Evolutionary conservation across 2,888 invertebrate species (phyloP).

Genomic region (Seira musarum): DNA sequence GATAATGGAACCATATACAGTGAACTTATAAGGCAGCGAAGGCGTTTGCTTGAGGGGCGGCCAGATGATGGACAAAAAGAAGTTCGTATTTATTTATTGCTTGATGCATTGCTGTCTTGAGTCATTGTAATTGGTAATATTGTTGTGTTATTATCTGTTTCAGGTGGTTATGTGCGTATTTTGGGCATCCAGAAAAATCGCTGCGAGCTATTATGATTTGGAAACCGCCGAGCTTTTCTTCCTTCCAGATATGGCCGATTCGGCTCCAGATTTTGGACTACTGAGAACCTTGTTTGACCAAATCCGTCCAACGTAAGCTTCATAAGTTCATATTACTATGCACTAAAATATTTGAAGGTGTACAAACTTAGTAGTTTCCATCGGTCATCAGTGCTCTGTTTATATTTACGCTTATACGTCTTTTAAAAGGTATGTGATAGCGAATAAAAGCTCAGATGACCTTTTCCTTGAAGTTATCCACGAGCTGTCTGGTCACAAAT

Average conservation of each 20-base stretch:
- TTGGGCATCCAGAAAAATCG: slow-evolving; percentile 79
- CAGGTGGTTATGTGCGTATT: slow-evolving; percentile 79
- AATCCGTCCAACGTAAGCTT: slow-evolving; percentile 75
- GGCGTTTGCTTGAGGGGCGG: slow-evolving; percentile 40
- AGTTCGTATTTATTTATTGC: slow-evolving; percentile 14
- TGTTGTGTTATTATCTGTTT: slow-evolving; percentile 51
- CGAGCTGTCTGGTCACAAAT: slow-evolving; percentile 49
- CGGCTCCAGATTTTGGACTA: slow-evolving; percentile 77
- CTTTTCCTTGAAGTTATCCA: slow-evolving; percentile 37
- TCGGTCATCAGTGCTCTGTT: too few relatives aligned
- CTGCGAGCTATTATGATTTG: slow-evolving; percentile 82
- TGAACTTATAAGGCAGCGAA: slow-evolving; percentile 31
- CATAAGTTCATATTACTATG: slow-evolving; percentile 3
- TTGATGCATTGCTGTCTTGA: too few relatives aligned
- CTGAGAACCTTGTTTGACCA: slow-evolving; percentile 77
- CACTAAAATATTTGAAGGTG: too few relatives aligned
- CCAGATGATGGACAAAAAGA: slow-evolving; percentile 26
- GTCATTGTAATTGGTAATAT: not conserved
- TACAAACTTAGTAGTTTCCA: too few relatives aligned
- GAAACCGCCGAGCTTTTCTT: slow-evolving; percentile 79
- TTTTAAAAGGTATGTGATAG: slow-evolving; percentile 50
- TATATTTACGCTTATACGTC: too few relatives aligned
- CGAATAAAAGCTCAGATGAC: slow-evolving; percentile 58
- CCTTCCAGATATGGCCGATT: slow-evolving; percentile 81
- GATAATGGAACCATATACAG: slow-evolving; percentile 41